A percentile compares a stretch with the other conserved stretches of the same genome.
These are phyloP conservation scores for Aphodius sticticus DNA, from an alignment of 2,888 invertebrate genomes.

Conservation along the genomic window DNA sequence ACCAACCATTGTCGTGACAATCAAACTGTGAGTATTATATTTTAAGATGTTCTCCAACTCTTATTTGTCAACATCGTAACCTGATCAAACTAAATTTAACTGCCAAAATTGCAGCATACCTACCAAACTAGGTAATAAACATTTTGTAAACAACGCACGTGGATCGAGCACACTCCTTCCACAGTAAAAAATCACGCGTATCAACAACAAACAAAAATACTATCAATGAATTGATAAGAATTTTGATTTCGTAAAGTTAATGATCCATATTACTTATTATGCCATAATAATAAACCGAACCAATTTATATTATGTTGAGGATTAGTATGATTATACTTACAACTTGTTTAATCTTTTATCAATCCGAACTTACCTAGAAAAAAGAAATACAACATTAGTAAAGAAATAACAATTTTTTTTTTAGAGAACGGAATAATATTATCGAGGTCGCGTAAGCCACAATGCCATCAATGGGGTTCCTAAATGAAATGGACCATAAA, in stretches of 20 bases:
- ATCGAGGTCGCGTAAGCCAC: background rate
- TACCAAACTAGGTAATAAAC: background rate
- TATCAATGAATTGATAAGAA: background rate
- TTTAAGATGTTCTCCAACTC: background rate
- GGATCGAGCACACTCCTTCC: background rate
- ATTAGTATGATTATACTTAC: background rate
- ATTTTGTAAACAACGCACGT: background rate
- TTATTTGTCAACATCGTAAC: background rate
- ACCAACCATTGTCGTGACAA: background rate
- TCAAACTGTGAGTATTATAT: background rate
- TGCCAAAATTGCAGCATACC: conserved; percentile 4
- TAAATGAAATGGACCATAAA: background rate
- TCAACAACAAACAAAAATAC: background rate
- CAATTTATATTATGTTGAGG: background rate
- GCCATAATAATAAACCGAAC: no score
- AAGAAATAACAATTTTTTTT: background rate
- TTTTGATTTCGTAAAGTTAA: background rate
- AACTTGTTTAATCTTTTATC: background rate
- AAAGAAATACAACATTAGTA: background rate
- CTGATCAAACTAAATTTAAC: background rate
- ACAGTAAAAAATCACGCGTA: background rate
- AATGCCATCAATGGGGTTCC: background rate
- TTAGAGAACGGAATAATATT: background rate
- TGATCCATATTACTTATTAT: no score
- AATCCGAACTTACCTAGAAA: background rate